Conservation (phyloP, 2,113 vertebrate species). For the Uropsilus gracilis region DNA sequence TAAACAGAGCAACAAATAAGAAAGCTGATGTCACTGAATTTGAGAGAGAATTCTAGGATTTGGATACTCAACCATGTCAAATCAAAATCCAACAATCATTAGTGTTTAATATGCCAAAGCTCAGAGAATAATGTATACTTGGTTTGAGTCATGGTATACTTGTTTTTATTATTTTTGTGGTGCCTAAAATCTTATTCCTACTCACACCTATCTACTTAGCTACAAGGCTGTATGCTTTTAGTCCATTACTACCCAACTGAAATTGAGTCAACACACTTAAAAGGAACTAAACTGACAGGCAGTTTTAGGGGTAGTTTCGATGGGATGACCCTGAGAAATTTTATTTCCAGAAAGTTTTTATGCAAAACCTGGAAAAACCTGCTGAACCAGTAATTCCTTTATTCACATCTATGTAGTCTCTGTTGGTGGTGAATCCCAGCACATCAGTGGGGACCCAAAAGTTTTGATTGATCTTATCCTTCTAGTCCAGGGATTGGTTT, state of each 20-base stretch:
- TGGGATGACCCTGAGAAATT: not conserved
- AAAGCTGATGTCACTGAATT: not conserved
- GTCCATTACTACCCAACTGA: not conserved
- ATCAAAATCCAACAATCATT: not conserved
- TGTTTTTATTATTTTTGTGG: not conserved
- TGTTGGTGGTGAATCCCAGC: not conserved
- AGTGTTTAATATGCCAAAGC: not conserved
- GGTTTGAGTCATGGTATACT: not conserved
- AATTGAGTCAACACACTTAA: not conserved
- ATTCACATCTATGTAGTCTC: not conserved
- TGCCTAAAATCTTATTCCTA: not conserved
- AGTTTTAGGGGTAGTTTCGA: not conserved
- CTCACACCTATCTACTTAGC: not conserved
- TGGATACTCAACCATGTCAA: not conserved
- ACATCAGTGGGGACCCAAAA: not conserved
- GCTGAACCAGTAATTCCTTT: not conserved
- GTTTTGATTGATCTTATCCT: not conserved
- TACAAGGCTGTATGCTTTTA: not conserved
- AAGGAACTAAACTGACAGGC: not conserved
- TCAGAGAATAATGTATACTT: not conserved
- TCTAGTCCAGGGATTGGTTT: not conserved
- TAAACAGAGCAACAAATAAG: not conserved
- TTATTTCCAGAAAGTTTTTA: slow-evolving; percentile 20
- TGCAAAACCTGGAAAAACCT: not conserved
- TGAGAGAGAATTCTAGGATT: not conserved